Conservation (phyloP, 37 sponge, comb jelly and placozoan species). For the Aplysina aerophoba region DNA sequence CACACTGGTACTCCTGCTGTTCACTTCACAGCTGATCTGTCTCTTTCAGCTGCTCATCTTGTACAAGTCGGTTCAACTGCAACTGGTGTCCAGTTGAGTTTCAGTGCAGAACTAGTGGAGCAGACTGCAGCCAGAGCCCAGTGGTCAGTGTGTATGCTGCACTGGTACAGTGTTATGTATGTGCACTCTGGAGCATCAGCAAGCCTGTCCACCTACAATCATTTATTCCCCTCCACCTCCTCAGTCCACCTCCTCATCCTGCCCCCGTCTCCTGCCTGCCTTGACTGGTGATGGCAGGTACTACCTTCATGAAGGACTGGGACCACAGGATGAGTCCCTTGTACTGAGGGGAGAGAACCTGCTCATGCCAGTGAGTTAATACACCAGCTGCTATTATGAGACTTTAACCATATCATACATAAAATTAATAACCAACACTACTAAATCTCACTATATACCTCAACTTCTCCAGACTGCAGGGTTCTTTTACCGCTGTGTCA, state of each 20-base stretch:
- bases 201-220: too few species aligned
- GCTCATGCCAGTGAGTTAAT: background rate
- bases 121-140: constrained; percentile 16
- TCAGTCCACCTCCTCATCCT: background rate
- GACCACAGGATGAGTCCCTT: background rate
- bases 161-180: too few species aligned
- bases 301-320: constrained; percentile 15
- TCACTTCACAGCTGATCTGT: too few species aligned
- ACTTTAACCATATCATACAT: too few species aligned
- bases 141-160: background rate
- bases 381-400: background rate
- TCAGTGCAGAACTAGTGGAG: constrained; percentile 22
- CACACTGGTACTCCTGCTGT: background rate
- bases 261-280: constrained; percentile 3
- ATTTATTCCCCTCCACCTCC: background rate
- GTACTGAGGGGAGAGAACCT: constrained; percentile 6
- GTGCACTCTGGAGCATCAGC: too few species aligned
- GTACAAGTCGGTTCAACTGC: constrained; percentile 10
- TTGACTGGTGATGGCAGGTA: constrained; percentile 1
- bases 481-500: too few species aligned
- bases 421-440: too few species aligned
- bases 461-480: too few species aligned
- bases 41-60: constrained; percentile 15
- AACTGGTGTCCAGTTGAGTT: constrained; percentile 35
- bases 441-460: too few species aligned